Conservation (phyloP, 2,888 invertebrate species). For the Nowickia ferox region DNA sequence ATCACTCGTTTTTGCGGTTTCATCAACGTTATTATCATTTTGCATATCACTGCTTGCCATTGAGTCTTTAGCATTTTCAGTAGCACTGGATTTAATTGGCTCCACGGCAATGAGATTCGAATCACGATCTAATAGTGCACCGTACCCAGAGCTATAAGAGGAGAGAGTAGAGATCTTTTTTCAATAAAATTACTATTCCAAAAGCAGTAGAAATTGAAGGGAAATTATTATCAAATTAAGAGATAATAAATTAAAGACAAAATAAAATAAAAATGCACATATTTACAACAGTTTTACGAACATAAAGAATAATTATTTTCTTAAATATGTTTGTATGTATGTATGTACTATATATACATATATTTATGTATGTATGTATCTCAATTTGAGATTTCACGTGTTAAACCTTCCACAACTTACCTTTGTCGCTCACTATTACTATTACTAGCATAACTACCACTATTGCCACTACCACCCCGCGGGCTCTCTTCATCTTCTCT, state of each 20-base stretch:
- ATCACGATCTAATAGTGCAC: conserved; percentile 82
- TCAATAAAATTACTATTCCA: conserved; percentile 77
- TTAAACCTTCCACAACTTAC: conserved; percentile 77
- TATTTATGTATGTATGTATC: background rate
- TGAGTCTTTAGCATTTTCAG: conserved; percentile 67
- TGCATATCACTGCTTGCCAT: conserved; percentile 49
- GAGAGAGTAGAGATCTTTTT: conserved; percentile 82
- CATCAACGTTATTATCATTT: conserved; percentile 37
- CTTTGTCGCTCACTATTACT: conserved; percentile 76
- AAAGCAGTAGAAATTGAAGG: conserved; percentile 5
- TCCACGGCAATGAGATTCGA: conserved; percentile 77
- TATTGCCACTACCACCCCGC: conserved; percentile 55
- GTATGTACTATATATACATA: background rate
- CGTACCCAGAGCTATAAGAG: conserved; percentile 83
- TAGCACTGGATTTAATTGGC: conserved; percentile 74
- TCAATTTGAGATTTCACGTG: background rate
- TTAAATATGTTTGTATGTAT: background rate
- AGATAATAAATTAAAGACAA: background rate
- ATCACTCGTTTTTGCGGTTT: conserved; percentile 44
- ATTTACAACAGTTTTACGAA: conserved; percentile 43
- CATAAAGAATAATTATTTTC: background rate
- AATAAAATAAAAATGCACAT: background rate
- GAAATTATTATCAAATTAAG: conserved; percentile 15
- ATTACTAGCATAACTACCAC: conserved; percentile 62
- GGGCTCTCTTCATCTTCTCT: conserved; percentile 76